Evolutionary conservation across 2,888 invertebrate species (phyloP), one percentile per base, ranked within the genome.

Genomic region (Bombyx huttoni): DNA sequence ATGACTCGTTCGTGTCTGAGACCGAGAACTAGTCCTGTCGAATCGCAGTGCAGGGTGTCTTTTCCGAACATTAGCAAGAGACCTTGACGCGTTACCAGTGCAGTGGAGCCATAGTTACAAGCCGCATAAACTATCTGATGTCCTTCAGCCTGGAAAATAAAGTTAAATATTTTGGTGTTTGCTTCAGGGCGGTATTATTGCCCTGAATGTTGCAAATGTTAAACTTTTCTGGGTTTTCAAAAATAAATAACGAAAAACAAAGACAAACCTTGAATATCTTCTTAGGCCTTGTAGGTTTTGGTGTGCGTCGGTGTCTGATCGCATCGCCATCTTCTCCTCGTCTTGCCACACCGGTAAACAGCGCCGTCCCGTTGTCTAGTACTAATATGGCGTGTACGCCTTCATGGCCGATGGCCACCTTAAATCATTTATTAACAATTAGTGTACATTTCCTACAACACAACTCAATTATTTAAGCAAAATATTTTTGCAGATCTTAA

Each of bases 71-170:
- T 95, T 53, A 96, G 91, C 46, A 98, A 86, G 66, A 95, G 93
- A 0, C 99, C 99, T 52, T 95, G 94, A 67, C 94, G 92, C 1
- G 97, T 96, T 0, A 98, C 94, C 56, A 98, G 90, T 5, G 98
- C 98, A 9, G 97, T 96, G 2, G 97, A 96, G 7, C 98, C 98
- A 80, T 97, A 96, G 80, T 98, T 98, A 72, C 98, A 98, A 0
- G 98, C 97, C 0, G 94, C 95, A 64, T 92, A 92, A 0, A 94
- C 90, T 34, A 98, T 91, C 64, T 92, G 90, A 68, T 96, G 94
- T 0, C 95, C 94, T 66, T 98, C 98, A 35, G 82, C 79, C 89
- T 89, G 57, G 13, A 49, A 14, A 52, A 47, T 48, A 49, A 45
- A 46, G 46, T 46, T 9, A 34, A 46, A 46, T 40, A 40, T 40